Evolutionary conservation across 2,797 vertebrate species (phyloP), one percentile per base, ranked within the genome.

Genomic region (Siniperca undulata): DNA sequence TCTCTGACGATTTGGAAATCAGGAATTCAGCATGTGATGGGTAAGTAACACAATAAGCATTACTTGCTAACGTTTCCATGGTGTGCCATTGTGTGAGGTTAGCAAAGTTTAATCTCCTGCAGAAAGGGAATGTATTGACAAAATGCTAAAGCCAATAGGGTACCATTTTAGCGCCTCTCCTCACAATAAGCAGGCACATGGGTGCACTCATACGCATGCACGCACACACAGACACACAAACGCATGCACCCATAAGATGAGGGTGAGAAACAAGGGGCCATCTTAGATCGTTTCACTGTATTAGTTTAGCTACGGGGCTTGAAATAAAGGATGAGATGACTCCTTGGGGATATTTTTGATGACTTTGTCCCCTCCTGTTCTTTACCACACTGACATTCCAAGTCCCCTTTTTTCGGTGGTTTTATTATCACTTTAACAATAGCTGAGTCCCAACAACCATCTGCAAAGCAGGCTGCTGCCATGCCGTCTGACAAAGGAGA

Each of bases 321-420:
- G 78, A 83, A 89, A 91, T 85, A 87, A 88, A 86, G 78, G 64
- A 87, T 66, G 74, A 72, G 71, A 92, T 60, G 84, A 85, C 76
- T 89, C 86, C 78, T 88, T 52, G 22, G 87, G 88, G 93, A 87
- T 79, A 53, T 84, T 87, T 89, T 79, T 87, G 81, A 93, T 91
- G 89, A 82, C 84, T 92, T 85, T 85, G 83, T 91, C 81, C 70
- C 83, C 77, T 87, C 75, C 60, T 87, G 82, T 78, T 89, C 75
- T 79, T 89, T 76, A 69, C 76, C 73, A 73, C 70, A 56, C 65
- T 86, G 79, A 80, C 78, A 80, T 81, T 86, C 34, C 61, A 38
- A 78, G 60, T 55, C 70, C 71, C 13, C 7, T 61, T 82, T 75
- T 80, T 77, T 42, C 55, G 36, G 14, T 50, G 58, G 56, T 76